Base-by-base conservation (phyloP, 2,888 invertebrate genomes). In the Lamellibrachia satsuma region DNA sequence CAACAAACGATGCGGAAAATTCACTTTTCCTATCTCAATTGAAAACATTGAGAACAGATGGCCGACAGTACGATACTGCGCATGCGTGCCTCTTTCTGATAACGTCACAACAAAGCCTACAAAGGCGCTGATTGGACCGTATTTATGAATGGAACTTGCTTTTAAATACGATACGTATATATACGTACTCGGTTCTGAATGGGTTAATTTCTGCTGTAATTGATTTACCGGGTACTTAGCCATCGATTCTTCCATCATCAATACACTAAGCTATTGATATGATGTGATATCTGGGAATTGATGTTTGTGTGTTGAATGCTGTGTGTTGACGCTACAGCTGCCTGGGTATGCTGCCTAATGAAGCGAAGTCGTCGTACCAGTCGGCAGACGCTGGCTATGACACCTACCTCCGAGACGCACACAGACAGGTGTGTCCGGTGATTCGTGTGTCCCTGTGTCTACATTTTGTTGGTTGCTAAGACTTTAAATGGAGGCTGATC, bases 361-460 rank as follows among this genome's bases (percentile, higher is more conserved):
- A 96, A 92, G 94, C 96, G 52, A 96, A 96, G 94, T 96, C 96
- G 1, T 96, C 96, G 92, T 95, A 97, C 95, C 97, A 97, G 15
- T 97, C 97, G 93, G 97, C 97, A 90, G 97, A 97, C 15, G 95
- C 96, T 93, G 98, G 98, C 95, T 98, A 98, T 96, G 98, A 98
- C 95, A 97, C 98, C 95, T 98, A 98, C 95, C 97, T 98, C 95
- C 97, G 97, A 95, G 98, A 98, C 96, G 98, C 98, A 92, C 97
- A 98, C 96, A 97, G 97, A 94, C 98, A 98, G 95, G 96, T 96
- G 91, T 55, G 75, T 39, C 39, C 39, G n/a, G 75, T n/a, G n/a
- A n/a, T n/a, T n/a, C n/a, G 96, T 96, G 91, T 55, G 75, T 39
- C 39, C 39, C 39, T 39, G 39, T 39, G 92, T 7, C 15, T 90